These are phyloP conservation scores for Globia sparganii DNA, from an alignment of 2,888 invertebrate genomes.

Conservation along the genomic window DNA sequence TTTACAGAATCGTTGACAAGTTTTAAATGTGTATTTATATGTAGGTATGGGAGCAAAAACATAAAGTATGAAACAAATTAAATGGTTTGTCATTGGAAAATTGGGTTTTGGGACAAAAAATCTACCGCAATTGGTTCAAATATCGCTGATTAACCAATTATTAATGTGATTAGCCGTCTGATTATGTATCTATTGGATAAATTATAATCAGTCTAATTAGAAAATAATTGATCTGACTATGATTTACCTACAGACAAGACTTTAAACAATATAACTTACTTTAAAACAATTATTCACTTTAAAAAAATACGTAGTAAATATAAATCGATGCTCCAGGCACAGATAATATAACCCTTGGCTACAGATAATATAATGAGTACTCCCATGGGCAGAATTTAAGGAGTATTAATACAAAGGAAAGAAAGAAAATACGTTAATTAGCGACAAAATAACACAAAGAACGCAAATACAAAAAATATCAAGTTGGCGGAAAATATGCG, in stretches of 20 bases:
- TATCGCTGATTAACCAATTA: neutral
- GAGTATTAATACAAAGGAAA: neutral
- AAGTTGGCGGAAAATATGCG: too few species aligned
- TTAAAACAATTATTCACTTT: neutral
- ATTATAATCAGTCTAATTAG: neutral
- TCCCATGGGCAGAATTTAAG: neutral
- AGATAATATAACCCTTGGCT: neutral
- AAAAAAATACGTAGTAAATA: neutral
- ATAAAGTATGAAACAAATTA: neutral
- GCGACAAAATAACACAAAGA: too few species aligned
- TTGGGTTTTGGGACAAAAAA: neutral
- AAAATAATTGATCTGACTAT: neutral
- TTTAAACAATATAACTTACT: neutral
- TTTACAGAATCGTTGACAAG: conserved; percentile 4
- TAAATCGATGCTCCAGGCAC: neutral
- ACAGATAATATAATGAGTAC: neutral
- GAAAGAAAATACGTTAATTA: too few species aligned
- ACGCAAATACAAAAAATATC: too few species aligned
- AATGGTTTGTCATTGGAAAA: neutral
- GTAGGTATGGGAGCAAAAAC: conserved; percentile 4
- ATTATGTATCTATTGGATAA: neutral
- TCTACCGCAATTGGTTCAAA: neutral
- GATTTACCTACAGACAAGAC: neutral
- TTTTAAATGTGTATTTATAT: neutral
- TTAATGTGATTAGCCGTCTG: neutral